phyloP scores from a whole-genome alignment of 2,888 invertebrate species.

The Ormyrus thymus region DNA sequence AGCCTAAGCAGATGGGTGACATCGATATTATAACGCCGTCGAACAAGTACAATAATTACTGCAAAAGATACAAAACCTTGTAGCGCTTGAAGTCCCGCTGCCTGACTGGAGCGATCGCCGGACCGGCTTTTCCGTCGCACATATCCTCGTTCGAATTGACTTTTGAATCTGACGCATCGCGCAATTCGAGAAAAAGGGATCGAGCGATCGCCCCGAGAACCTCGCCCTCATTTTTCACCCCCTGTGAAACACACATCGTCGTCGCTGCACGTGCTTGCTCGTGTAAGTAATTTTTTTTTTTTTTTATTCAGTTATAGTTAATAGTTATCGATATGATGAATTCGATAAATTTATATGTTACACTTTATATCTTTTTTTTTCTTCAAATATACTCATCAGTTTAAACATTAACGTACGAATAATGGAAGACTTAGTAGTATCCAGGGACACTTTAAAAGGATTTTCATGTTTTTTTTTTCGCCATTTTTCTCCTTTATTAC shows the following conservation, averaged over 20 bases:
- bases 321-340: constrained; percentile 62
- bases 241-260: constrained; percentile 37
- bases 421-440: constrained; percentile 71
- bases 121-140: background rate
- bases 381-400: constrained; percentile 63
- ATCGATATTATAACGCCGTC: constrained; percentile 53
- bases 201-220: constrained; percentile 36
- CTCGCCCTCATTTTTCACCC: constrained; percentile 29
- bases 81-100: constrained; percentile 53
- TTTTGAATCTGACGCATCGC: background rate
- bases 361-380: constrained; percentile 60
- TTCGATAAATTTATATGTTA: constrained; percentile 63
- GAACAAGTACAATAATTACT: constrained; percentile 57
- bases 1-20: constrained; percentile 58
- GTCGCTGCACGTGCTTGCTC: constrained; percentile 56
- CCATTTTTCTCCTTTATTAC: constrained; percentile 3
- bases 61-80: constrained; percentile 60
- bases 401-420: constrained; percentile 71
- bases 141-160: background rate
- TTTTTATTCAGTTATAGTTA: constrained; percentile 46
- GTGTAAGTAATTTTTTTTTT: constrained; percentile 39
- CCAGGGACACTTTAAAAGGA: constrained; percentile 64
- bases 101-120: constrained; percentile 42
- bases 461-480: constrained; percentile 50
- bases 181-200: background rate